These are phyloP conservation scores for Meriones psammophilus DNA, from an alignment of 2,797 vertebrate genomes.

Conservation along the genomic window DNA sequence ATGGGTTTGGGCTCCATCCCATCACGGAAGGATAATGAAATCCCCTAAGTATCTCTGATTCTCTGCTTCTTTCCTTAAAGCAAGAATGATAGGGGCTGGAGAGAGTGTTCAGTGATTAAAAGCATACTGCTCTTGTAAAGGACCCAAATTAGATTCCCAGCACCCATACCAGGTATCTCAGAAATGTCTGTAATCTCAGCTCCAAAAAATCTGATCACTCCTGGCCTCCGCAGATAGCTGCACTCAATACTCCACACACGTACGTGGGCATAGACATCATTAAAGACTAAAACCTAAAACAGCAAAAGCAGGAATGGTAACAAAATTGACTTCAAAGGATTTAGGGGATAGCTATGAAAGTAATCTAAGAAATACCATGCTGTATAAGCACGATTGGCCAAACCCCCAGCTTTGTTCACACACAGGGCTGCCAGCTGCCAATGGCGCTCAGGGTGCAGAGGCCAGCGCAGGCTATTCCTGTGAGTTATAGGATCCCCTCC, in stretches of 20 bases:
- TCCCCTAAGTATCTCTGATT: not conserved
- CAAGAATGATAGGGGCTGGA: not conserved
- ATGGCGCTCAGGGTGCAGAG: accelerated
- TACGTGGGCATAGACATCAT: not conserved
- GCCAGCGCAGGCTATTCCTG: not conserved
- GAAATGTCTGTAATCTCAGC: not conserved
- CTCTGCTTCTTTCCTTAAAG: not conserved
- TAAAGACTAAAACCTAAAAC: not conserved
- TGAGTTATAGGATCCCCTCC: not conserved
- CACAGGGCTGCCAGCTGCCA: not conserved
- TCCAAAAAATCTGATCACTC: not conserved
- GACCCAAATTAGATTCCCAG: not conserved
- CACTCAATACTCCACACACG: not conserved
- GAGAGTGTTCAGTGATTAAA: not conserved
- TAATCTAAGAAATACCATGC: not conserved
- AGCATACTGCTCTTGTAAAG: not conserved
- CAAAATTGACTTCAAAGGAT: not conserved
- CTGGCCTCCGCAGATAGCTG: no score
- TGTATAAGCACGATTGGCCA: not conserved
- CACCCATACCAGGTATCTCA: not conserved
- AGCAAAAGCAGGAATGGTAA: not conserved
- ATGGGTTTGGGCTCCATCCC: not conserved
- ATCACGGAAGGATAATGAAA: not conserved
- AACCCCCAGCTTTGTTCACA: not conserved
- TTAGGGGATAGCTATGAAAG: not conserved